Conservation (phyloP, 1,140 invertebrate species). For the Drosophila albomicans region DNA sequence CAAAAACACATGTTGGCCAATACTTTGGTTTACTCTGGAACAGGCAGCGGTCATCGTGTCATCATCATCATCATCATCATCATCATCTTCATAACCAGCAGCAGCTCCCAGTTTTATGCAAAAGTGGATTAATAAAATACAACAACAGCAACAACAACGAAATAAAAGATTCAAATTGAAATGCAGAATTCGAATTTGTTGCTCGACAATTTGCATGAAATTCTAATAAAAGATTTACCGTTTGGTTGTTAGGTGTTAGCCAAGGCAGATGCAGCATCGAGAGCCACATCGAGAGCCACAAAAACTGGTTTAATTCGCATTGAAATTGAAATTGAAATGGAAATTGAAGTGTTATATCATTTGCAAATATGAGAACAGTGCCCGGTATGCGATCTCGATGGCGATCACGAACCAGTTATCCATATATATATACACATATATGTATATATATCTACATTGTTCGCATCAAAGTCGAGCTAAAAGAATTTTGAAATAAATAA, state of each 20-base stretch:
- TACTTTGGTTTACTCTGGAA: conserved; percentile 43
- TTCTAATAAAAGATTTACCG: conserved; percentile 78
- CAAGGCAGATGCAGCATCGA: conserved; percentile 42
- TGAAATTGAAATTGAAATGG: conserved; percentile 61
- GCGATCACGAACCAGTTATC: conserved; percentile 28
- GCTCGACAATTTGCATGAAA: conserved; percentile 70
- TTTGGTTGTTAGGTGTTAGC: conserved; percentile 52
- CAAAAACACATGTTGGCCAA: conserved; percentile 51
- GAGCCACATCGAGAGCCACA: conserved; percentile 47
- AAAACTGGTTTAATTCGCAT: conserved; percentile 70
- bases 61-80: neutral
- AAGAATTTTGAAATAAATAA: neutral
- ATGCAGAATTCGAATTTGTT: neutral
- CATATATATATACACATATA: conserved; percentile 11
- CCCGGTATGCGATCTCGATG: conserved; percentile 1
- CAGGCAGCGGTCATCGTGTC: conserved; percentile 21
- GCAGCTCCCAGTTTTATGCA: neutral
- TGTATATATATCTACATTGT: conserved; percentile 6
- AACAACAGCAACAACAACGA: no score
- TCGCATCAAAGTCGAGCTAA: neutral
- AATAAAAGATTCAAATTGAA: neutral
- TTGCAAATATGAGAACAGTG: conserved; percentile 31
- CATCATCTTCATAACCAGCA: neutral
- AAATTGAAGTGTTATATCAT: conserved; percentile 78
- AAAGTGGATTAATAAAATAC: conserved; percentile 19